Base-by-base conservation (phyloP, 1,140 invertebrate genomes). In the Limonius californicus region DNA sequence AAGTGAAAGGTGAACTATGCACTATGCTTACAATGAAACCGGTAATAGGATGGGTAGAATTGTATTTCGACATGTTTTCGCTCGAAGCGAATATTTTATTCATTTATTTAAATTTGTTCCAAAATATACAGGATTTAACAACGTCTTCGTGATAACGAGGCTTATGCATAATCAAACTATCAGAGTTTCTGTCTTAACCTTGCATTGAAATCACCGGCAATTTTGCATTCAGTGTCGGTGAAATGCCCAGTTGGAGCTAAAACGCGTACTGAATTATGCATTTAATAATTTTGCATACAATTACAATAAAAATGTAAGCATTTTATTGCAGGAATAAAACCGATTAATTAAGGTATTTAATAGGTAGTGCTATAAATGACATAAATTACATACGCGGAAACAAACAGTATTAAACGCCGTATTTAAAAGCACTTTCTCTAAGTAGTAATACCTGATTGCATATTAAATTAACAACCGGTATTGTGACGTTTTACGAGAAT, bases 1-100 rank as follows among this genome's bases (percentile, higher is more conserved):
- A 50, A 50, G 45, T 50, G 45, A 50, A 50, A 50, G 45, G 45
- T 50, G 45, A 19, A 50, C 9, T 50, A 50, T 50, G 20, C 20
- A 19, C 9, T 50, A 50, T 18, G 19, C 8, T 12, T 12, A 19
- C 14, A 50, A 18, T 18, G 45, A 18, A 50, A 50, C 45, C 45
- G 45, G 45, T 50, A 15, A 21, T 50, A 50, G 45, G 45, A 50
- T 50, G 45, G 45, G 45, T 21, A 39, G 35, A 18, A 50, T 50
- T 18, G 1, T 9, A 50, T 50, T 16, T 50, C 45, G 20, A 50
- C 7, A 50, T 50, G 3, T 19, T 8, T 18, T n/a, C 2, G 14
- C 15, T 19, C 15, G n/a, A 50, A 3, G 16, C 2, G 2, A 6
- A 50, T 50, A 50, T 50, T 50, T 19, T 50, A 50, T 39, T 12